These are phyloP conservation scores for Gephyroberyx darwinii DNA, from an alignment of 2,797 vertebrate genomes.

Conservation along the genomic window DNA sequence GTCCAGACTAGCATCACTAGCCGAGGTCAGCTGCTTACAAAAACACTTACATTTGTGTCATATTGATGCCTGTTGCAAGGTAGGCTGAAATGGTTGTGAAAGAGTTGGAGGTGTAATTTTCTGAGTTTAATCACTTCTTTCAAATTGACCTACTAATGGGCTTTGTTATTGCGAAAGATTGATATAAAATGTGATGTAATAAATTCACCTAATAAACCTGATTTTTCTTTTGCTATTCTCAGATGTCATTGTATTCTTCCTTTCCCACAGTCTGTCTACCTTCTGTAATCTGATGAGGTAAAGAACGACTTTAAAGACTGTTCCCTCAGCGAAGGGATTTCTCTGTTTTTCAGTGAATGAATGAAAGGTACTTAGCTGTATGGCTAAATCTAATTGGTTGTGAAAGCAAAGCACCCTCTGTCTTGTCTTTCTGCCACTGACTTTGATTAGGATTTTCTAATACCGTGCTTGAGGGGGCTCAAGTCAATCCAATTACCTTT, in stretches of 20 bases:
- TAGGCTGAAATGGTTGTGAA: background rate
- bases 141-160: no score
- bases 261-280: conserved; percentile 40
- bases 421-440: conserved; percentile 72
- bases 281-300: conserved; percentile 6
- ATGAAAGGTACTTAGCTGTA: conserved; percentile 54
- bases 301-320: conserved; percentile 24
- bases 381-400: conserved; percentile 72
- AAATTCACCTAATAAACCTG: background rate
- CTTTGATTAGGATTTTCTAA: conserved; percentile 82
- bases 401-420: conserved; percentile 74
- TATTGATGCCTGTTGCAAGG: background rate
- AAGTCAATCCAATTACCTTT: conserved; percentile 80
- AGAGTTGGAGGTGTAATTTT: background rate
- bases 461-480: conserved; percentile 68
- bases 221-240: background rate
- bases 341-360: conserved; percentile 54
- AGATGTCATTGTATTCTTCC: background rate
- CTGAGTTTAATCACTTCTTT: no score
- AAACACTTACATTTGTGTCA: background rate
- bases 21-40: background rate
- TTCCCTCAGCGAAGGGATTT: conserved; percentile 43
- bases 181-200: background rate
- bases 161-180: no score
- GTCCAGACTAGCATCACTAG: background rate